Percentiles rank a stretch among this genome's conserved stretches.
phyloP scores from a whole-genome alignment of 2,888 invertebrate species.

The Acronicta psi region DNA sequence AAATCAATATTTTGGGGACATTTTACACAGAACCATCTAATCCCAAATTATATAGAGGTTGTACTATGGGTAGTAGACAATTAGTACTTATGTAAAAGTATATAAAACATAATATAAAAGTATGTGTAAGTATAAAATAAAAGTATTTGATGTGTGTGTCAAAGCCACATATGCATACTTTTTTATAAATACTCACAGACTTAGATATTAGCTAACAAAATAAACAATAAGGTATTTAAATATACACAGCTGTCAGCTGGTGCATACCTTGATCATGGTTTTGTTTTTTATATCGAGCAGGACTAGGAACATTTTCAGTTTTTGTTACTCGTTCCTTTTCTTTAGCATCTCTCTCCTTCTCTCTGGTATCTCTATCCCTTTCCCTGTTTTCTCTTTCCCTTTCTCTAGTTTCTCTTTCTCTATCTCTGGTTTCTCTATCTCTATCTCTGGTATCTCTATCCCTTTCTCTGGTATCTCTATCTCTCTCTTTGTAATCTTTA shows the following conservation, averaged over 20 bases:
- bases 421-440: slow-evolving; percentile 42
- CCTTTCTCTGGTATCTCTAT: slow-evolving; percentile 27
- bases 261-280: slow-evolving; percentile 63
- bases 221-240: not conserved
- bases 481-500: slow-evolving; percentile 18
- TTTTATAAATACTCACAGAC: not conserved
- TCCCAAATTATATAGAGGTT: no score
- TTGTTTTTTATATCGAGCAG: slow-evolving; percentile 67
- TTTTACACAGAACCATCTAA: no score
- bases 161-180: not conserved
- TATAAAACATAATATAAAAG: no score
- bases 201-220: not conserved
- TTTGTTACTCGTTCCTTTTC: slow-evolving; percentile 55
- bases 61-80: no score
- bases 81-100: no score
- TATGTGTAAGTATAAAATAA: no score
- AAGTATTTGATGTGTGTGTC: no score
- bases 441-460: slow-evolving; percentile 44
- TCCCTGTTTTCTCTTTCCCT: slow-evolving; percentile 56
- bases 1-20: no score
- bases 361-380: slow-evolving; percentile 64
- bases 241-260: slow-evolving; percentile 9
- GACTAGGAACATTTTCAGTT: slow-evolving; percentile 68
- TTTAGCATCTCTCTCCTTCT: slow-evolving; percentile 55
- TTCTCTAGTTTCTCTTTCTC: slow-evolving; percentile 22